Base-by-base conservation (phyloP, 2,797 vertebrate genomes). In the Urosaurus nigricauda region DNA sequence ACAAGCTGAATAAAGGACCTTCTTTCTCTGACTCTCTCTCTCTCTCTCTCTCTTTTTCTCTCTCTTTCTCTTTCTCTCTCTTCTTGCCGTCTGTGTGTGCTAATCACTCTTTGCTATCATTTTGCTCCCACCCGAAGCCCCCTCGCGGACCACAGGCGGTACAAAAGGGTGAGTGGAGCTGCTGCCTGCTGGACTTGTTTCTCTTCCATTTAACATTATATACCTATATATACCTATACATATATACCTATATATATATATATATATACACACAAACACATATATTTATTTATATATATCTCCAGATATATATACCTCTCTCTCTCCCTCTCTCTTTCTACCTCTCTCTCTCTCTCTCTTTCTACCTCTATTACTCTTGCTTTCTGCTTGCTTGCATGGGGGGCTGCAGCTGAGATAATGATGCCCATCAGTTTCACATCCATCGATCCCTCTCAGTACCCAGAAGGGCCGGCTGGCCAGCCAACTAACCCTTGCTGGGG, bases 111-210 rank as follows among this genome's bases (percentile, higher is more conserved):
- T 97, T 99, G 99, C 98, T 99, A 97, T 99, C 99, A 98, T 99
- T 99, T 99, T 98, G 98, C 98, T 98, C 84, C 98, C 84, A 97
- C 98, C 98, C 97, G 96, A 99, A 99, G 99, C 99, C 99, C 99
- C 97, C 99, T 99, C 98, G 98, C 98, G 99, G 99, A 99, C 98
- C 99, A 98, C 99, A 99, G 99, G 98, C 99, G 99, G 98, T 99
- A 98, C 98, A 98, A 98, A 98, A 98, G 98, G 99, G 99, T 99
- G 99, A 99, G 99, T 99, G 97, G 98, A 98, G 98, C 97, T 47
- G 29, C 65, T 98, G 98, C 97, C 97, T 99, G 98, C 98, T 97
- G 98, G 98, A 97, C 97, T 68, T 98, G 98, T 98, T 97, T 96
- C 95, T 97, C 95, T 97, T 96, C 95, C 95, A 96, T 97, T 97